Conservation (phyloP, 2,888 invertebrate genomes). For the Fragum whitleyi region DNA sequence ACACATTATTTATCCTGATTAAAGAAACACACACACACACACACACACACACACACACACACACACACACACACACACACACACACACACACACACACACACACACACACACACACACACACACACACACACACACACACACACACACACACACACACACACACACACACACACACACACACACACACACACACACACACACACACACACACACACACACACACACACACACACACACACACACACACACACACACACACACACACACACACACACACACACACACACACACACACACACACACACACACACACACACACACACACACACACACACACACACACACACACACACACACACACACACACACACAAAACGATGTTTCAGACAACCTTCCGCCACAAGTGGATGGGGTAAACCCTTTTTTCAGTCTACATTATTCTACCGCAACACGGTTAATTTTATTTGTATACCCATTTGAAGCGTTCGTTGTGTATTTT, state of each 20-base stretch:
- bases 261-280: not conserved
- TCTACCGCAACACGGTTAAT: too few species aligned
- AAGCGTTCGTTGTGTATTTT: too few species aligned
- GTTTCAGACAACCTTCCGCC: not conserved
- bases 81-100: not conserved
- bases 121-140: not conserved
- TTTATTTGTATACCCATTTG: too few species aligned
- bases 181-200: not conserved
- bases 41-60: not conserved
- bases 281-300: not conserved
- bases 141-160: not conserved
- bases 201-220: not conserved
- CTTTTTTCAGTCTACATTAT: too few species aligned
- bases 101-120: not conserved
- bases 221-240: not conserved
- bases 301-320: not conserved
- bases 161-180: not conserved
- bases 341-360: not conserved
- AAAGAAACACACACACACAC: too few species aligned
- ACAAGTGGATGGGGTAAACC: too few species aligned
- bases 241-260: not conserved
- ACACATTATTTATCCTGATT: too few species aligned
- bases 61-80: not conserved
- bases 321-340: not conserved
- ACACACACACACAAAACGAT: too few species aligned